Percentiles rank a stretch among this genome's conserved stretches.
Conservation (phyloP, 2,797 vertebrate species). For the Phaenicophaeus curvirostris region DNA sequence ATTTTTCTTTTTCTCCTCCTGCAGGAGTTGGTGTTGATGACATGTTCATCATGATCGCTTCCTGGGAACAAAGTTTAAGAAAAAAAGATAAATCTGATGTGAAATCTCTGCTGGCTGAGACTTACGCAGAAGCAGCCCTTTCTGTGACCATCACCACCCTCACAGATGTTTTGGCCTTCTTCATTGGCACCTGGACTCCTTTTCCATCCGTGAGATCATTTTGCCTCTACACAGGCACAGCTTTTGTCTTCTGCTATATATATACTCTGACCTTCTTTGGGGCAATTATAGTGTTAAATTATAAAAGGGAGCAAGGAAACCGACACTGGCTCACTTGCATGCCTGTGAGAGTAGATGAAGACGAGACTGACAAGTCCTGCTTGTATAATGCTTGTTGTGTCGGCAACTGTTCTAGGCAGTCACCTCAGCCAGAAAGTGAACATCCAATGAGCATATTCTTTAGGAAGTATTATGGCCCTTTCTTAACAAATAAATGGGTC, state of each 20-base stretch:
- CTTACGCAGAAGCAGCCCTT: slow-evolving; percentile 82
- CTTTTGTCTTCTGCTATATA: slow-evolving; percentile 80
- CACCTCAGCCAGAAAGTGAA: slow-evolving; percentile 43
- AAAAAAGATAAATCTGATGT: slow-evolving; percentile 29
- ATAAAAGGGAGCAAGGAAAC: slow-evolving; percentile 78
- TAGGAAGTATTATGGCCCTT: slow-evolving; percentile 80
- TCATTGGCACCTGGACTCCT: slow-evolving; percentile 81
- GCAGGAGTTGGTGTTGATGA: slow-evolving; percentile 89
- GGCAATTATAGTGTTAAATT: slow-evolving; percentile 80
- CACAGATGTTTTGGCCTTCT: slow-evolving; percentile 86
- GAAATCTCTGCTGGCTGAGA: slow-evolving; percentile 73
- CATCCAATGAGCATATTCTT: slow-evolving; percentile 82
- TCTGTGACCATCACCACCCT: slow-evolving; percentile 88
- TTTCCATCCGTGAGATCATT: slow-evolving; percentile 85
- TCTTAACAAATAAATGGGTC: slow-evolving; percentile 77
- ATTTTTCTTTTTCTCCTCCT: background rate
- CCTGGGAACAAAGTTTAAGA: slow-evolving; percentile 85
- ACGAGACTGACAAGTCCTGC: slow-evolving; percentile 1
- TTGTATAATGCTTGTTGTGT: slow-evolving; percentile 65
- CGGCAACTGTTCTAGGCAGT: slow-evolving; percentile 55
- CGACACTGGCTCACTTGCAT: slow-evolving; percentile 82
- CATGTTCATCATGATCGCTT: slow-evolving; percentile 90
- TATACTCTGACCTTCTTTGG: slow-evolving; percentile 79
- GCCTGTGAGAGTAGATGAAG: slow-evolving; percentile 13
- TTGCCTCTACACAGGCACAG: slow-evolving; percentile 85